phyloP scores from a whole-genome alignment of 2,113 vertebrate species.

The Sinocyclocheilus anshuiensis region DNA sequence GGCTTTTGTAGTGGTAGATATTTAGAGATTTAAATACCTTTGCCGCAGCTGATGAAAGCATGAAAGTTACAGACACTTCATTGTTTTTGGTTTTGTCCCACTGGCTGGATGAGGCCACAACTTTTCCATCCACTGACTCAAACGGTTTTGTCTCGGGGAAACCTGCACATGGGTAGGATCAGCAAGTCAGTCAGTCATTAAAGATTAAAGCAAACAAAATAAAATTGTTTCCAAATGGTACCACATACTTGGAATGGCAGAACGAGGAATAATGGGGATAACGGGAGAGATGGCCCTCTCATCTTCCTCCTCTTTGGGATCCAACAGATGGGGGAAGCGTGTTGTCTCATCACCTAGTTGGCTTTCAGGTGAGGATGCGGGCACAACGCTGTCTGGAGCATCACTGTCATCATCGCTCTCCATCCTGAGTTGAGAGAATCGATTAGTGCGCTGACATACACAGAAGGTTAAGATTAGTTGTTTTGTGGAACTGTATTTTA shows the following conservation, averaged over 20 bases:
- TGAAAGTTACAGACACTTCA: constrained; percentile 94
- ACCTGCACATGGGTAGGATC: constrained; percentile 65
- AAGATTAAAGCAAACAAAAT: neutral
- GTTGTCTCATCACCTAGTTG: constrained; percentile 87
- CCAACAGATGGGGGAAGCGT: constrained; percentile 88
- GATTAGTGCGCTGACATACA: neutral
- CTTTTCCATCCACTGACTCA: constrained; percentile 75
- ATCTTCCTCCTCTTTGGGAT: constrained; percentile 84
- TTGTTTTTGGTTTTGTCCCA: constrained; percentile 92
- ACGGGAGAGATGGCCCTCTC: constrained; percentile 92
- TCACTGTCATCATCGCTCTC: constrained; percentile 96
- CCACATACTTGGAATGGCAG: constrained; percentile 87
- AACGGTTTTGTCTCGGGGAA: constrained; percentile 86
- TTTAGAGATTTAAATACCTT: constrained; percentile 78
- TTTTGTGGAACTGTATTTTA: neutral
- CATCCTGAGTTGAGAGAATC: constrained; percentile 78
- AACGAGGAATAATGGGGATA: constrained; percentile 93
- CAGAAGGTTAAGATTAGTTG: neutral
- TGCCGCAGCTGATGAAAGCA: constrained; percentile 88
- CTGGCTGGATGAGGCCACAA: constrained; percentile 70
- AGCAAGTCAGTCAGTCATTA: neutral
- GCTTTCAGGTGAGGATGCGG: constrained; percentile 94
- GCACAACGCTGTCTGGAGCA: constrained; percentile 92
- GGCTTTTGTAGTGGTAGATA: neutral
- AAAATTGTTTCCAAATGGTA: neutral